Base-by-base conservation (phyloP, 2,113 vertebrate species). In the Pogonocichla stellata region DNA sequence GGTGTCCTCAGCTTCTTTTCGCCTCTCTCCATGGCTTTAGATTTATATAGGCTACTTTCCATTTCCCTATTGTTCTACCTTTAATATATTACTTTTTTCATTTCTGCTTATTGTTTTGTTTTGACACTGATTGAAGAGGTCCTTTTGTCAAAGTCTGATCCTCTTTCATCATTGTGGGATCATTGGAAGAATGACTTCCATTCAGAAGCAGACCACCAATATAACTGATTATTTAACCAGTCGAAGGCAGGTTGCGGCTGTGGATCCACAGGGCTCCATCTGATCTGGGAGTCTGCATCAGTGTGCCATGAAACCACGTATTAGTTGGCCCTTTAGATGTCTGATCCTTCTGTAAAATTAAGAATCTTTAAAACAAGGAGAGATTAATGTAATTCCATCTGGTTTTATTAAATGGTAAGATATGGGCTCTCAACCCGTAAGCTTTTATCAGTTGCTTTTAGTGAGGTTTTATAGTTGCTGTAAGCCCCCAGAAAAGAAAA, bases 41-140 rank as follows among this genome's bases (percentile, higher is more conserved):
- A 90, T 90, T 78, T 78, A 61, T 95, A 86, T 84, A 60, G 67
- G 56, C 96, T 86, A 29, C 13, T 47, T 19, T 54, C 34, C 33
- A 6, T 56, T 93, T 81, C 36, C 53, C 90, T 78, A 80, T 92
- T 94, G 79, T 93, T 88, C 82, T 77, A 23, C 31, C 45, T 18
- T 73, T 82, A 75, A 62, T 84, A 10, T 83, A 24, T 56, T 65
- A 10, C 38, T 29, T 72, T 93, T 92, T 74, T 72, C 57, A 78
- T 84, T 95, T 88, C 75, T 53, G 16, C 67, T 33, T 73, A 86
- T 90, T 95, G 82, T 93, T 95, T 80, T 48, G 34, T 77, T 92
- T 88, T 88, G 90, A 94, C 95, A 79, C n/a, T 90, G 90, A 96
- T 78, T 48, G n/a, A 95, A 86, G 88, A 90, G 93, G 54, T 88